phyloP scores from a whole-genome alignment of 2,888 invertebrate genomes.

The Oligia latruncula region DNA sequence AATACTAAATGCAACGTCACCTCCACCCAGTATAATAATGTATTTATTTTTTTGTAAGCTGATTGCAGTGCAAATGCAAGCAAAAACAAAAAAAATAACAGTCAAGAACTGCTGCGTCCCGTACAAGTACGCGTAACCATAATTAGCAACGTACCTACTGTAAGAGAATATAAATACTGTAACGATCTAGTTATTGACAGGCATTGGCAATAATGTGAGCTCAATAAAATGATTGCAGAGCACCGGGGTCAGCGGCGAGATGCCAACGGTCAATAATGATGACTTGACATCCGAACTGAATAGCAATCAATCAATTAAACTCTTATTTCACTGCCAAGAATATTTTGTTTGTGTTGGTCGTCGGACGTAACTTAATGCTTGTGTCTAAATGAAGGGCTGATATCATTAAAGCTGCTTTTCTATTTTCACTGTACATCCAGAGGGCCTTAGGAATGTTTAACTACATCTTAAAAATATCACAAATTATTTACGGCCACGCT shows the following conservation, averaged over 20 bases:
- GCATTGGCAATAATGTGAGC: slow-evolving; percentile 76
- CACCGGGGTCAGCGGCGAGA: slow-evolving; percentile 82
- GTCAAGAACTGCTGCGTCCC: slow-evolving; percentile 13
- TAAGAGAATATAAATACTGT: slow-evolving; percentile 33
- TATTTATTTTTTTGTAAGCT: not conserved
- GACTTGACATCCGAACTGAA: slow-evolving; percentile 82
- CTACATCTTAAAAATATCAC: not conserved
- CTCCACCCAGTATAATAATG: not conserved
- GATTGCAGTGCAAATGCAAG: slow-evolving; percentile 13
- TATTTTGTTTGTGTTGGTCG: slow-evolving; percentile 66
- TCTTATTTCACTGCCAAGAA: slow-evolving; percentile 72
- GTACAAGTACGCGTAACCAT: slow-evolving; percentile 25
- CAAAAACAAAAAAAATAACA: not conserved
- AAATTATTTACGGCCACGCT: too few relatives aligned
- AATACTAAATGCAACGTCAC: slow-evolving; percentile 17
- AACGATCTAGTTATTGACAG: slow-evolving; percentile 67
- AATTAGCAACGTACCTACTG: slow-evolving; percentile 41
- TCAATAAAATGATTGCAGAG: slow-evolving; percentile 82
- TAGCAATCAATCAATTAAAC: slow-evolving; percentile 84
- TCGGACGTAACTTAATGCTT: slow-evolving; percentile 46
- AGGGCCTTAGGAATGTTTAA: not conserved
- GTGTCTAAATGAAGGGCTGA: slow-evolving; percentile 40
- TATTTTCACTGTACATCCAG: slow-evolving; percentile 12
- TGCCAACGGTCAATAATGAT: slow-evolving; percentile 84
- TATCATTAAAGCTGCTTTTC: slow-evolving; percentile 23